Conservation (phyloP, 2,797 vertebrate genomes). For the Atherinosoma microstoma region DNA sequence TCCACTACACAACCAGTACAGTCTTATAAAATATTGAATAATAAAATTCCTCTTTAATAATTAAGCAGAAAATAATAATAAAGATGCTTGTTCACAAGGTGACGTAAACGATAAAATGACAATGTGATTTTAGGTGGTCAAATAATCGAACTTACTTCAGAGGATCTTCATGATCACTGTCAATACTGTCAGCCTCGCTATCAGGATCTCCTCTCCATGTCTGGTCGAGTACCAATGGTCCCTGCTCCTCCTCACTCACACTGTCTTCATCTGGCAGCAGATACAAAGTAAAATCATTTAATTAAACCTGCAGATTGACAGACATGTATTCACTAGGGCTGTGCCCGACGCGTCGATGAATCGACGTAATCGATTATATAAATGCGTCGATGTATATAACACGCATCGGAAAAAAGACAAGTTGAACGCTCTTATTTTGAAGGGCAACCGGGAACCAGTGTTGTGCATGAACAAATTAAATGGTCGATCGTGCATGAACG, state of each 20-base stretch:
- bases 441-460: no score
- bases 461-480: no score
- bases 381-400: no score
- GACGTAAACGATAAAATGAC: neutral
- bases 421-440: no score
- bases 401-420: no score
- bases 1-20: no score
- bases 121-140: neutral
- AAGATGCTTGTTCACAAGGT: neutral
- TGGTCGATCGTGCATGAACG: no score
- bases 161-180: slow-evolving; percentile 98
- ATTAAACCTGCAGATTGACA: neutral
- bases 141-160: slow-evolving; percentile 86
- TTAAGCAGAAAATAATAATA: neutral
- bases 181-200: slow-evolving; percentile 95
- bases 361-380: no score
- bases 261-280: slow-evolving; percentile 91
- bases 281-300: neutral
- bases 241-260: slow-evolving; percentile 93
- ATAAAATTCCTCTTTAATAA: no score
- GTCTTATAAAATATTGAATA: no score
- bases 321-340: no score
- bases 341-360: no score
- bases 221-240: slow-evolving; percentile 91
- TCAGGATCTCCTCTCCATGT: slow-evolving; percentile 97